A percentile compares a stretch with the other conserved stretches of the same genome.
Conservation (phyloP, 2,113 vertebrate genomes). For the Lichenostomus cassidix region DNA sequence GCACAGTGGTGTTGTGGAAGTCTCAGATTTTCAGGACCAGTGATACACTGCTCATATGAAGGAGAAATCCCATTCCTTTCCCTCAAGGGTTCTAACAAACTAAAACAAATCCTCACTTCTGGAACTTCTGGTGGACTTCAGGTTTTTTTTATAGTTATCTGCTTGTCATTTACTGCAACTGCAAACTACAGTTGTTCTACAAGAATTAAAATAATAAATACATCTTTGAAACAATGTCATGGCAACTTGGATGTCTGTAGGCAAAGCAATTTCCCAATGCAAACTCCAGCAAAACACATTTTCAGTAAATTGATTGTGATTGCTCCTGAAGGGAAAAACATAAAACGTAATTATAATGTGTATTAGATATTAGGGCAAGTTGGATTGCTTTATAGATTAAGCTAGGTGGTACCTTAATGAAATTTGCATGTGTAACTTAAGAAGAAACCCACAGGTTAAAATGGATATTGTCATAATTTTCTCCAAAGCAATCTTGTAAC, state of each 20-base stretch:
- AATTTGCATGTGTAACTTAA: neutral
- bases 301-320: constrained; percentile 62
- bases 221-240: constrained; percentile 15
- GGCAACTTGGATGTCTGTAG: constrained; percentile 16
- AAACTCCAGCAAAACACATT: constrained; percentile 23
- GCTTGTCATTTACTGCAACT: neutral
- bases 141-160: neutral
- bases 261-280: neutral
- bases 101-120: neutral
- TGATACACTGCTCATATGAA: neutral
- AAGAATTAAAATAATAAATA: constrained; percentile 2
- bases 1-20: neutral
- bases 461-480: neutral
- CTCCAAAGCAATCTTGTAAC: neutral
- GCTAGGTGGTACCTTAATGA: constrained; percentile 1
- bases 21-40: neutral
- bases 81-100: neutral
- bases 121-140: neutral
- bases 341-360: constrained; percentile 49
- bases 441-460: neutral
- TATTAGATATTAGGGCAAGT: constrained; percentile 43
- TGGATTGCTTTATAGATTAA: constrained; percentile 57
- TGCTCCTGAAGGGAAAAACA: constrained; percentile 27
- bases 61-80: neutral
- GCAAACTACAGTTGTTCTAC: neutral